Evolutionary conservation across 2,113 vertebrate species (phyloP).

Genomic region (Channa argus): DNA sequence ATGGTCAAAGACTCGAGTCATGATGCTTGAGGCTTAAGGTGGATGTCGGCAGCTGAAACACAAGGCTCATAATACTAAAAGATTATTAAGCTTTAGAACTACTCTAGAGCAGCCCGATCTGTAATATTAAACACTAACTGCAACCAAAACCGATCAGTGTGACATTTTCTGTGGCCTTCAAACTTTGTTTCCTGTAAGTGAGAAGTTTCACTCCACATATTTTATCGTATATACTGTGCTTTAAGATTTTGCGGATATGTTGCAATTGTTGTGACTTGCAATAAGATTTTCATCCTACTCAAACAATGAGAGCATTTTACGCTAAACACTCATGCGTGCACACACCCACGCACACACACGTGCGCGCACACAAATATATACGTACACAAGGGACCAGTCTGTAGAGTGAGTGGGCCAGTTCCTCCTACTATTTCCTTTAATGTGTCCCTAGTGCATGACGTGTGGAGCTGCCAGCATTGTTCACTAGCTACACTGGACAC

Average conservation of each 20-base stretch:
- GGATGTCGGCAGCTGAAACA: constrained; percentile 8
- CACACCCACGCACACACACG: constrained; percentile 4
- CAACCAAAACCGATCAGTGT: background rate
- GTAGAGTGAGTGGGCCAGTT: constrained; percentile 63
- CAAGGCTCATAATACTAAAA: background rate
- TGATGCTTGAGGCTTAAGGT: constrained; percentile 6
- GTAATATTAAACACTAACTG: background rate
- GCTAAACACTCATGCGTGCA: constrained; percentile 33
- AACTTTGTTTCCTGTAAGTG: background rate
- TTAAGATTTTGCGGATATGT: constrained; percentile 20
- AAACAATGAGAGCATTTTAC: constrained; percentile 52
- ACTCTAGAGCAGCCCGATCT: background rate
- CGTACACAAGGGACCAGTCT: constrained; percentile 22
- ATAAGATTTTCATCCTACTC: constrained; percentile 40
- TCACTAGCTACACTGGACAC: constrained; percentile 62
- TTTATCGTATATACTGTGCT: background rate
- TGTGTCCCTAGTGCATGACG: constrained; percentile 73
- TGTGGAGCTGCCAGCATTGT: constrained; percentile 80
- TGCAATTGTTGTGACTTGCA: constrained; percentile 31
- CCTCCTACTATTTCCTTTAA: constrained; percentile 71
- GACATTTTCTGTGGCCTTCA: constrained; percentile 6
- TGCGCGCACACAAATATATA: constrained; percentile 16
- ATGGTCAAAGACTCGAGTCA: constrained; percentile 18
- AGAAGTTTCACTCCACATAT: background rate
- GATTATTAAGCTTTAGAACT: background rate